Percentiles rank a stretch among this genome's conserved stretches.
Conservation (phyloP, 2,888 invertebrate species). For the Ommatoiulus sabulosus region DNA sequence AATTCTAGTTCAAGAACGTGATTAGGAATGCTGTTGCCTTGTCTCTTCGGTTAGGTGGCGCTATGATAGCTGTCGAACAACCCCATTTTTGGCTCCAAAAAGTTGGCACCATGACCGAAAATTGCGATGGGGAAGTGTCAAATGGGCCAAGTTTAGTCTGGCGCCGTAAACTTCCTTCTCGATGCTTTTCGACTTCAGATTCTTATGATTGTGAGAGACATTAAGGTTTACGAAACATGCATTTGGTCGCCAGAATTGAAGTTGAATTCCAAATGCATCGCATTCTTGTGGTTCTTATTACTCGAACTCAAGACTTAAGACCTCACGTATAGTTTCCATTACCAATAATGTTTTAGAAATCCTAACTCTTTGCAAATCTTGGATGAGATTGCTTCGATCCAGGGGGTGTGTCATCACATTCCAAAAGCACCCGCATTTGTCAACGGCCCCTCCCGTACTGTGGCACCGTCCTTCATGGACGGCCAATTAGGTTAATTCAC, state of each 20-base stretch:
- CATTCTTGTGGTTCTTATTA: background rate
- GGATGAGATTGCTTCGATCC: background rate
- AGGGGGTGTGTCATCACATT: background rate
- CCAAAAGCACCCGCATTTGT: background rate
- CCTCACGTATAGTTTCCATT: too few relatives aligned
- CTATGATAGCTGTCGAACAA: background rate
- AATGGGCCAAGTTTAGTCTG: conserved; percentile 29
- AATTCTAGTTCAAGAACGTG: background rate
- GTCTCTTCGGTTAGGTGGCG: background rate
- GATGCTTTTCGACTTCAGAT: background rate
- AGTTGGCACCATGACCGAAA: conserved; percentile 16
- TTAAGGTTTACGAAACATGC: background rate
- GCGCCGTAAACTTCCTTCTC: background rate
- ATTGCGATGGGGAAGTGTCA: background rate
- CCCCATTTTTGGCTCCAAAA: conserved; percentile 7
- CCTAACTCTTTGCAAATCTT: background rate
- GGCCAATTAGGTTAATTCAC: conserved; percentile 34
- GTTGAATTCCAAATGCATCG: background rate
- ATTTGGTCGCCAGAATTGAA: background rate
- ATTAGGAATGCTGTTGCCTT: too few relatives aligned
- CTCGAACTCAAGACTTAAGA: background rate
- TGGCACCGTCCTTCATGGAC: conserved; percentile 25
- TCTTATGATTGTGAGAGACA: background rate
- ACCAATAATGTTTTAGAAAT: background rate
- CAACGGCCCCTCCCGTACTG: background rate